A percentile compares a stretch with the other conserved stretches of the same genome.
Conservation (phyloP, 2,797 vertebrate genomes). For the Sparidentex hasta region DNA sequence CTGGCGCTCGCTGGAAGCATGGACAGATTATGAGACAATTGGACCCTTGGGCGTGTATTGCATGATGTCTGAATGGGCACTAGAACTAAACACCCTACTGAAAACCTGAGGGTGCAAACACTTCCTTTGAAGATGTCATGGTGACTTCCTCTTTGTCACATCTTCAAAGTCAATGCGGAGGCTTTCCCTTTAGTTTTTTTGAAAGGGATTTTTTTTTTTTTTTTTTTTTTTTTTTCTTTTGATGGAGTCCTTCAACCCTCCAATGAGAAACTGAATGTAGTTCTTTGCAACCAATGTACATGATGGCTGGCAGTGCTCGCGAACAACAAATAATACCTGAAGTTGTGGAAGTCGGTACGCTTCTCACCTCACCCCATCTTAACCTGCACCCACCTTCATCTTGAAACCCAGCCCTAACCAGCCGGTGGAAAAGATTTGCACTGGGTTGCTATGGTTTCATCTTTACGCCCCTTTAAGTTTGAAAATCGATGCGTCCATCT, state of each 20-base stretch:
- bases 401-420: too few relatives aligned
- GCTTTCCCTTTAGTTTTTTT: neutral
- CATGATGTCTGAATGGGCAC: neutral
- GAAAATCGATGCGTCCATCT: too few relatives aligned
- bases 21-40: slow-evolving; percentile 3
- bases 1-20: neutral
- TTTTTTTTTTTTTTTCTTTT: too few relatives aligned
- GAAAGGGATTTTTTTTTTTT: neutral
- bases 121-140: neutral
- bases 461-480: too few relatives aligned
- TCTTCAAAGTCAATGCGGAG: slow-evolving; percentile 9
- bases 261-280: neutral
- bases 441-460: too few relatives aligned
- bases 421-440: too few relatives aligned
- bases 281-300: too few relatives aligned
- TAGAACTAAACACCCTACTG: slow-evolving; percentile 1
- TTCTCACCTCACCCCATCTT: too few relatives aligned
- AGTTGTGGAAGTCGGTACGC: too few relatives aligned
- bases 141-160: neutral
- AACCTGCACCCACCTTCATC: too few relatives aligned
- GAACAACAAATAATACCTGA: too few relatives aligned
- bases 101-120: slow-evolving; percentile 11
- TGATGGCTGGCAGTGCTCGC: too few relatives aligned
- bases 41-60: neutral
- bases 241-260: neutral